A percentile compares a stretch with the other conserved stretches of the same genome.
Conservation (phyloP, 2,888 invertebrate genomes). For the Thera britannica region DNA sequence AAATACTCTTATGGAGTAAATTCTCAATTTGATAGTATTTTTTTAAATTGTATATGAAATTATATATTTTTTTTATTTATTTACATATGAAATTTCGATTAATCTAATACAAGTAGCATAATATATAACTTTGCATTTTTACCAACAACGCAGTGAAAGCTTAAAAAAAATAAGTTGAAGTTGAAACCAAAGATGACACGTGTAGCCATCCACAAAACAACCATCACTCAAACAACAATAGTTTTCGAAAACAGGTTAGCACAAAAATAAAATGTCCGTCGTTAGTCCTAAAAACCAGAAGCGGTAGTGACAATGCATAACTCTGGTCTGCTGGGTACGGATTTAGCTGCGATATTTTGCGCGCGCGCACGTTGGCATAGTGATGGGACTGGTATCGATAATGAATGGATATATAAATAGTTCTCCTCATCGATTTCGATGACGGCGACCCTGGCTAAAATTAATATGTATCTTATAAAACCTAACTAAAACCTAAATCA, state of each 20-base stretch:
- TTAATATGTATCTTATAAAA: no score
- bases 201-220: background rate
- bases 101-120: no score
- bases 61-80: no score
- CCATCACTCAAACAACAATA: slow-evolving; percentile 40
- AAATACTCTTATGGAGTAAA: no score
- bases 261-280: slow-evolving; percentile 57
- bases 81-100: no score
- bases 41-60: no score
- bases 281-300: slow-evolving; percentile 67
- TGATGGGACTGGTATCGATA: slow-evolving; percentile 27
- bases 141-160: no score
- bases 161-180: background rate
- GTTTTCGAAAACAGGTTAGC: slow-evolving; percentile 56
- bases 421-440: no score
- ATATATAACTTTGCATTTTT: no score
- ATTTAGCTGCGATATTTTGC: slow-evolving; percentile 77
- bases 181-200: background rate
- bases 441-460: no score
- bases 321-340: slow-evolving; percentile 68
- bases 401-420: background rate
- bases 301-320: slow-evolving; percentile 77
- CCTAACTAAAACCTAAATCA: no score
- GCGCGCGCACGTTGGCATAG: slow-evolving; percentile 45
- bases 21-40: no score